Percentiles rank a stretch among this genome's conserved stretches.
These are phyloP conservation scores for Adoxophyes honmai DNA, from an alignment of 1,140 invertebrate genomes.

Conservation along the genomic window DNA sequence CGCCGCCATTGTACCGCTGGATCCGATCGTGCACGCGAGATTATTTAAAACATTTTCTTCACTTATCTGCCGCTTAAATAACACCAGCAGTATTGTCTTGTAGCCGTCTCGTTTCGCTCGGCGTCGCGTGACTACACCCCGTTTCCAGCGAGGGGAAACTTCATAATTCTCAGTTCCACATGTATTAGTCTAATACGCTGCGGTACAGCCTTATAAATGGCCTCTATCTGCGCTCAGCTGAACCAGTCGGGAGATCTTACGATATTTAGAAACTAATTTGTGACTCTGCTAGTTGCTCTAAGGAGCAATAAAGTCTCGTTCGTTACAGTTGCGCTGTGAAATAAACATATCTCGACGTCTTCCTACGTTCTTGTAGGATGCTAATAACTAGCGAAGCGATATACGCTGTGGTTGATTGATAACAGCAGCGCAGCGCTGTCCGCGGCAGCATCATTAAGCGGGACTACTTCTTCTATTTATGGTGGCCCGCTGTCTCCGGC, in stretches of 20 bases:
- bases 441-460: slow-evolving; percentile 54
- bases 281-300: slow-evolving; percentile 15
- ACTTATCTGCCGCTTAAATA: slow-evolving; percentile 52
- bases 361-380: slow-evolving; percentile 17
- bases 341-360: slow-evolving; percentile 27
- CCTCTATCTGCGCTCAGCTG: slow-evolving; percentile 16
- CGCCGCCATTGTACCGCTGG: slow-evolving; percentile 19
- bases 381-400: slow-evolving; percentile 42
- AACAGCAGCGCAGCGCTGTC: slow-evolving; percentile 48
- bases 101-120: slow-evolving; percentile 44
- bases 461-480: slow-evolving; percentile 61
- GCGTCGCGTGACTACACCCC: slow-evolving; percentile 56
- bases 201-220: slow-evolving; percentile 19
- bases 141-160: slow-evolving; percentile 56
- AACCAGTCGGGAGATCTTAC: slow-evolving; percentile 16
- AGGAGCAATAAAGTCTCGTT: slow-evolving; percentile 33
- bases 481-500: slow-evolving; percentile 51
- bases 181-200: slow-evolving; percentile 27
- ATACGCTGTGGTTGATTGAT: slow-evolving; percentile 54
- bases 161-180: slow-evolving; percentile 42
- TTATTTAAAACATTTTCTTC: slow-evolving; percentile 45
- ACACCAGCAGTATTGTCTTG: slow-evolving; percentile 50
- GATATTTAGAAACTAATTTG: slow-evolving; percentile 32
- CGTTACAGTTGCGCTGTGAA: slow-evolving; percentile 21
- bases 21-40: slow-evolving; percentile 28